Base-by-base conservation (phyloP, 2,113 vertebrate genomes). In the Capricornis sumatraensis region DNA sequence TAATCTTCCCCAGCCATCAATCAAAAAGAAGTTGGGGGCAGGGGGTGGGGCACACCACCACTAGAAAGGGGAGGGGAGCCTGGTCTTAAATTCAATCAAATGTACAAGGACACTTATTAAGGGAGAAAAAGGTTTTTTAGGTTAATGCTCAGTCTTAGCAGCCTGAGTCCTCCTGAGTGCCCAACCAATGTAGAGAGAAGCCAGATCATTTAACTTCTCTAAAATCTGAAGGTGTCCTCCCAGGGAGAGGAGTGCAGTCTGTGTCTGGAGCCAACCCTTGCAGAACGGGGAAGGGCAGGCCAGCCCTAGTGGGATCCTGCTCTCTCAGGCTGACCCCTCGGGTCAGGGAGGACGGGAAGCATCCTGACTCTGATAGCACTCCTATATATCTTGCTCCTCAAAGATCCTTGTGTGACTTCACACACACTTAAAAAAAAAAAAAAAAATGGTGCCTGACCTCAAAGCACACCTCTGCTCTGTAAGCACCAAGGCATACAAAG, bases 331-430 rank as follows among this genome's bases (percentile, higher is more conserved):
- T 74, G 58, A 55, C 3, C 27, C 40, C 28, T 25, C 10, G 27
- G 36, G 8, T 33, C 27, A 45, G 64, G 50, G 45, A 57, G 16
- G 36, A 43, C 4, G 4, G 7, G 3, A 52, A n/a, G 11, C 7
- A 2, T 8, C 4, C 30, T 82, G 6, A 45, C 52, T 79, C 30
- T 23, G 43, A 52, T 33, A 12, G 2, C 7, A 57, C 9, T 83
- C 5, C 6, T 17, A 12, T 2, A 2, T 30, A 5, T 23, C 71
- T 36, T 94, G 25, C 47, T 25, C 30, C 76, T 76, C 13, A 10
- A 76, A 88, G 43, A 60, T 36, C 28, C 52, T 83, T 81, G 6
- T 40, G 84, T 95, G 43, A 52, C 15, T 87, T 58, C 95, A 33
- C 60, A 60, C 55, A 52, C 25, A 40, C 5, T 78, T 3, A 67